Conservation (phyloP, 2,888 invertebrate species). For the Lacanobia oleracea region DNA sequence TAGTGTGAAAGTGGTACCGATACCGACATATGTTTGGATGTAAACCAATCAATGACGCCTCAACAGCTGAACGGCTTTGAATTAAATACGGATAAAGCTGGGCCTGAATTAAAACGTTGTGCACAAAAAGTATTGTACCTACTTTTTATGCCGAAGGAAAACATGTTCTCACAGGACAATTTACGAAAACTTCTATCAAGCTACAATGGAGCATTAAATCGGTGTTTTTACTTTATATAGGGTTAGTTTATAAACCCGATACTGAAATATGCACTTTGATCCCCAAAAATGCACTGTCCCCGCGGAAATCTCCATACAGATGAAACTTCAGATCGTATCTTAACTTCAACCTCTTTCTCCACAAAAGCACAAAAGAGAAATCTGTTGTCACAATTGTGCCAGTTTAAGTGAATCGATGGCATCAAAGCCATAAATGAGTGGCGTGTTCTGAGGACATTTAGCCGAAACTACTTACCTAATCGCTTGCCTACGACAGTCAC, state of each 20-base stretch:
- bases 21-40: neutral
- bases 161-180: too few relatives aligned
- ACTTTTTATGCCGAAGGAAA: too few relatives aligned
- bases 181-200: too few relatives aligned
- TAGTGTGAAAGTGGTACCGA: neutral
- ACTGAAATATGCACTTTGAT: neutral
- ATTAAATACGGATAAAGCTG: neutral
- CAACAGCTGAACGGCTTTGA: neutral
- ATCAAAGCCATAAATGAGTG: slow-evolving; percentile 54
- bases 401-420: slow-evolving; percentile 44
- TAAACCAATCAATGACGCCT: neutral
- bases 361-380: slow-evolving; percentile 47
- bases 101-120: neutral
- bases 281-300: neutral
- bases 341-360: slow-evolving; percentile 14
- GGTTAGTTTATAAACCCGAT: too few relatives aligned
- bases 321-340: neutral
- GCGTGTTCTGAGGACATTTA: slow-evolving; percentile 72
- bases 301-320: neutral
- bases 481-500: slow-evolving; percentile 70
- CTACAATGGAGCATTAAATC: too few relatives aligned
- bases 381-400: slow-evolving; percentile 44
- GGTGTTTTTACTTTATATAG: too few relatives aligned
- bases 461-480: slow-evolving; percentile 68
- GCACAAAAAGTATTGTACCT: too few relatives aligned